Conservation (phyloP, 2,113 vertebrate species). For the Archilochus colubris region DNA sequence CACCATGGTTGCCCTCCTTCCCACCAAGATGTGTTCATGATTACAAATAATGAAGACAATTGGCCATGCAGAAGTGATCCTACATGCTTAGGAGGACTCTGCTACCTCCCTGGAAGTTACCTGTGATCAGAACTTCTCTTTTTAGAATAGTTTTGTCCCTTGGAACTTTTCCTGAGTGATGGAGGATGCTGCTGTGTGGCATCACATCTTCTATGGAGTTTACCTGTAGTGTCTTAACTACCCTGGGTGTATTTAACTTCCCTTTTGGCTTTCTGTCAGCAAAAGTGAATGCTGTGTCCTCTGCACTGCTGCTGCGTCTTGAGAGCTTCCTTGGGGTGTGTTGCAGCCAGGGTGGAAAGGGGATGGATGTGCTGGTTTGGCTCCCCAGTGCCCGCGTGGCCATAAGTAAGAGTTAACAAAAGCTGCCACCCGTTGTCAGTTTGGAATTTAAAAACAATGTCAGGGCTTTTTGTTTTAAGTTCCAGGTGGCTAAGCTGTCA, state of each 20-base stretch:
- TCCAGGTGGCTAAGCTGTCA: constrained; percentile 63
- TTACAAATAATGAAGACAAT: not conserved
- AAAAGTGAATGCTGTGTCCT: not conserved
- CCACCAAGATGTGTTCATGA: accelerated
- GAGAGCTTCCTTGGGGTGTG: not conserved
- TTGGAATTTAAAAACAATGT: constrained; percentile 56
- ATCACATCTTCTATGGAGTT: not conserved
- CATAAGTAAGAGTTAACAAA: constrained; percentile 59
- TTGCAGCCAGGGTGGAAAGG: not conserved
- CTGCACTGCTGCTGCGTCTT: not conserved
- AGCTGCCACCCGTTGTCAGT: constrained; percentile 39
- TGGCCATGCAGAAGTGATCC: not conserved
- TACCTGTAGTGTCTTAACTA: not conserved
- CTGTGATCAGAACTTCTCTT: not conserved
- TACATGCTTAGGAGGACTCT: not conserved
- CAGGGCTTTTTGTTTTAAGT: constrained; percentile 17
- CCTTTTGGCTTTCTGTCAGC: not conserved
- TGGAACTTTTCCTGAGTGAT: not conserved
- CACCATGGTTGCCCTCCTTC: not conserved
- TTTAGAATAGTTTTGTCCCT: not conserved
- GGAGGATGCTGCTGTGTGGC: not conserved
- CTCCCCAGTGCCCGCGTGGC: not conserved
- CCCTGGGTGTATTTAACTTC: not conserved
- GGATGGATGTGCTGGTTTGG: not conserved
- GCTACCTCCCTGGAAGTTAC: not conserved